Base-by-base conservation (phyloP, 2,797 vertebrate genomes). In the Coilia nasus region DNA sequence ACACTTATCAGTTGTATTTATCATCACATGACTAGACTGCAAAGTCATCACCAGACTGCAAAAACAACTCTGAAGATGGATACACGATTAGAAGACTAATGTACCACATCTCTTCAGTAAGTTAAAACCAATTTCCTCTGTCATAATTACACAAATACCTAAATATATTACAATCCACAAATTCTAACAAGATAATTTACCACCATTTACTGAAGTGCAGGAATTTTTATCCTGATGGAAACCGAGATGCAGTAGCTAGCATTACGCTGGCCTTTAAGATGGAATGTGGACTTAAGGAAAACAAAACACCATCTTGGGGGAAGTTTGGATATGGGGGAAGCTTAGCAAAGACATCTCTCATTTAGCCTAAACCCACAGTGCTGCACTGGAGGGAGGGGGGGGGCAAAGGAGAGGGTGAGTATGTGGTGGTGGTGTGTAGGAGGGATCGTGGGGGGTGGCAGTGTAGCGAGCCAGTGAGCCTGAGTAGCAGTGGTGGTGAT, bases 341-440 rank as follows among this genome's bases (percentile, higher is more conserved):
- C 88, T 86, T 87, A 82, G 90, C n/a, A 81, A 85, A 86, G 82
- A 82, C 85, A 82, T 78, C 85, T 78, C 89, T 87, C 56, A 15
- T 89, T 88, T 86, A 6, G 85, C 67, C 64, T 84, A 87, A 89
- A 90, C 85, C 86, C 86, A 31, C 44, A 86, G 83, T 44, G 59
- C 50, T 81, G 47, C 15, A 21, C 35, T 6, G 50, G 14, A n/a
- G 62, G 35, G 5, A 5, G 35, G 88, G 84, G 35, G 25, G 75
- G 23, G 6, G 28, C 31, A 31, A 87, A 83, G 84, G 87, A 83
- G 86, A 88, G 89, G 90, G 84, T 89, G 89, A 87, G 87, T 64
- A 6, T 67, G 50, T 59, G 78, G 83, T 59, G 41, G 59, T 35
- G 44, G 82, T 60, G 83, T 81, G 86, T 50, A n/a, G 41, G 35